These are phyloP conservation scores for Drosophila ohnishii DNA, from an alignment of 1,140 invertebrate genomes.

Conservation along the genomic window DNA sequence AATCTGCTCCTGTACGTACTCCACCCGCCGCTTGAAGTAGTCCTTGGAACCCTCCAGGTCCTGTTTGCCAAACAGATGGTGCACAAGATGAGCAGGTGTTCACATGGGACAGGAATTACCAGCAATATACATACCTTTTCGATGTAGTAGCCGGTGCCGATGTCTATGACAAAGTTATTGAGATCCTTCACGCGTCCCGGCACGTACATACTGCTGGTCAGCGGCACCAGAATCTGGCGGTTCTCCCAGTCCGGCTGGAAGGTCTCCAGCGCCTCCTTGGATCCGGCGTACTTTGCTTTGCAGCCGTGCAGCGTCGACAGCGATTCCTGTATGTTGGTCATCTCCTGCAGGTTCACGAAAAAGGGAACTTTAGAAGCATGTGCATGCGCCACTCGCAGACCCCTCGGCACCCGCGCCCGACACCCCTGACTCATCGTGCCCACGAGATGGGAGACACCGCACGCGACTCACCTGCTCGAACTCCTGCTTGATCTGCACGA, in stretches of 20 bases:
- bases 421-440: constrained; percentile 25
- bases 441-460: constrained; percentile 37
- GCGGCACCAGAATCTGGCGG: constrained; percentile 93
- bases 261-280: constrained; percentile 92
- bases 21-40: constrained; percentile 95
- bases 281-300: constrained; percentile 94
- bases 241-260: constrained; percentile 89
- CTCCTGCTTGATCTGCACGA: constrained; percentile 92
- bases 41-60: constrained; percentile 91
- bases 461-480: constrained; percentile 89
- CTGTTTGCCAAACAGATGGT: constrained; percentile 83
- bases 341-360: constrained; percentile 86
- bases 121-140: constrained; percentile 87
- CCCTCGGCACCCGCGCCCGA: background rate
- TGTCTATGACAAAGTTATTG: constrained; percentile 94
- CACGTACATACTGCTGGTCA: constrained; percentile 98
- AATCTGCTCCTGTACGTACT: constrained; percentile 96
- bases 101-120: background rate
- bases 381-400: constrained; percentile 26
- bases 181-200: constrained; percentile 92
- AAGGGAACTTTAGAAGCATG: constrained; percentile 45
- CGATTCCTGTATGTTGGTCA: constrained; percentile 93
- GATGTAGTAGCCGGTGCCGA: constrained; percentile 98
- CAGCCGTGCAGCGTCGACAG: constrained; percentile 94
- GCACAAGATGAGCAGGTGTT: background rate